Base-by-base conservation (phyloP, 1,140 invertebrate species). In the Cherax quadricarinatus region DNA sequence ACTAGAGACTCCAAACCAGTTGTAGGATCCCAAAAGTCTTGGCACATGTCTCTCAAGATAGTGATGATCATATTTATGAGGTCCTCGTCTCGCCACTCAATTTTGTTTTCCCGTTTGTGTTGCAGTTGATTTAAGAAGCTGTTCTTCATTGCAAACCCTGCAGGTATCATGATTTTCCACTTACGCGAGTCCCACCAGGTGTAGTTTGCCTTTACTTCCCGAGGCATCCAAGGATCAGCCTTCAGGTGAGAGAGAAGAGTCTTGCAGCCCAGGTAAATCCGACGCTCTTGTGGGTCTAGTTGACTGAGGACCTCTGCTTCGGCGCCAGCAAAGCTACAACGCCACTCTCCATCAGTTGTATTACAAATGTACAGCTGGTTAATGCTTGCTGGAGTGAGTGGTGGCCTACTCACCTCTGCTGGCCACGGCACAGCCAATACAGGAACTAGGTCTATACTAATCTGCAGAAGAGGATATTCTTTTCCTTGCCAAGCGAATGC, bases 181-280 rank as follows among this genome's bases (percentile, higher is more conserved):
- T 48, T 6, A 14, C 84, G 60, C 12, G 60, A 62, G 62, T 48
- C n/a, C 62, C 62, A 86, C 84, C 84, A 86, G 16, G 62, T 70
- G n/a, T 10, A 70, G 24, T 41, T 5, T 2, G 10, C 49, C 30
- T 86, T 86, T 9, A 86, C 48, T 12, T 48, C 21, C 10, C 70
- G 24, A 1, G 84, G 84, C 84, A 86, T 86, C 84, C 84, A 86
- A 16, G 60, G 62, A n/a, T 86, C 84, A 14, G 62, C 84, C 60
- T 86, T 86, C 30, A 86, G 24, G 84, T 41, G 14, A n/a, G 62
- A 41, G 24, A 86, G 60, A 4, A 86, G 84, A 53, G 51, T 62
- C 70, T 86, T 86, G 62, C 60, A 30, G 41, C n/a, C 48, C 10
- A 86, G 62, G 30, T 70, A 70, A 18, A 86, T 62, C 16, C 10